Base-by-base conservation (phyloP, 1,140 invertebrate genomes). In the Mercenaria mercenaria region DNA sequence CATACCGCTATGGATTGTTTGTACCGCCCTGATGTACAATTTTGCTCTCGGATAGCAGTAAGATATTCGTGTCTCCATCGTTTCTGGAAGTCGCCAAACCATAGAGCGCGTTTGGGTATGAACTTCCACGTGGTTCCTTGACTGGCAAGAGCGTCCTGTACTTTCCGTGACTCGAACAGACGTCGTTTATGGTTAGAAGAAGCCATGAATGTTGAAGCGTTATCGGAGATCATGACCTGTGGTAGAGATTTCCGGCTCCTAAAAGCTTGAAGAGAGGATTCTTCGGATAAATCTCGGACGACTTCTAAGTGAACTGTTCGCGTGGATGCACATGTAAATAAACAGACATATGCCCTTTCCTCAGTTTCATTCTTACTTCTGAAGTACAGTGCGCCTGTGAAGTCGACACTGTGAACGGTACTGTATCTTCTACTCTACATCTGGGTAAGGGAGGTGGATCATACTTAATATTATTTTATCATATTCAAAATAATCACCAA, bases 251-350 rank as follows among this genome's bases (percentile, higher is more conserved):
- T 86, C 43, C 67, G 43, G 39, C 41, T 59, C 6, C 37, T 29
- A 76, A 88, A 88, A 8, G 72, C 69, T 79, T 64, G 50, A 43
- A 77, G 47, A 64, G 76, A 88, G n/a, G 85, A 79, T n/a, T 72
- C 47, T 26, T 26, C 34, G 6, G 72, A 43, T 39, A 88, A 64
- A 69, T 79, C 56, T n/a, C 0, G 50, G 15, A 88, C 50, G 18
- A 88, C 3, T 79, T 88, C 85, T 23, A 88, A 50, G 37, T 88
- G 85, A 20, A 88, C 72, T 2, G 85, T 74, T 61, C 74, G 43
- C 26, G 72, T 61, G 34, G 72, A n/a, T 4, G 72, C 32, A 43
- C 85, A 88, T 20, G 47, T 88, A 64, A 88, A 88, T 47, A 88
- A 32, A 41, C 85, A 88, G 26, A 88, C 79, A 32, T 64, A 88